Conservation (phyloP, 2,888 invertebrate species). For the Nemapogon koenigi region DNA sequence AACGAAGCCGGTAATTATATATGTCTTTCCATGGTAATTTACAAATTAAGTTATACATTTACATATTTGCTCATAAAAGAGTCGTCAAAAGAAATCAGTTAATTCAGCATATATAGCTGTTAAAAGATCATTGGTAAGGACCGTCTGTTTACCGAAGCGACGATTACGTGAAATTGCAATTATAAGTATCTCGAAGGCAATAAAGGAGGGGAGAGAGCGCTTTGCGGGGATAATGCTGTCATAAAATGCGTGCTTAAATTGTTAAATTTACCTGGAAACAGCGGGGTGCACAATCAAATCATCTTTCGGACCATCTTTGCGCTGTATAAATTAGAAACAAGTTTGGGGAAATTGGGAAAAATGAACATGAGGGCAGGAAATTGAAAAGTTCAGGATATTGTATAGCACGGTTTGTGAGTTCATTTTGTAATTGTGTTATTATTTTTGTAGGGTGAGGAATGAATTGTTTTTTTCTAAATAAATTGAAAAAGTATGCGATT, state of each 20-base stretch:
- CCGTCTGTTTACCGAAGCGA: constrained; percentile 25
- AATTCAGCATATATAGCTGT: too few relatives aligned
- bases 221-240: constrained; percentile 39
- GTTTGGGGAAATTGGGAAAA: constrained; percentile 47
- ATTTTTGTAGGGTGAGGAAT: too few relatives aligned
- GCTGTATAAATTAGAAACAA: constrained; percentile 49
- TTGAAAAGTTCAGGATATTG: constrained; percentile 37
- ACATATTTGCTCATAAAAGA: too few relatives aligned
- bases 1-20: too few relatives aligned
- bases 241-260: constrained; percentile 49
- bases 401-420: constrained; percentile 1
- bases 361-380: constrained; percentile 51
- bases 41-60: too few relatives aligned
- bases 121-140: constrained; percentile 17
- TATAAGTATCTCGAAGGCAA: constrained; percentile 34
- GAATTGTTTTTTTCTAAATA: too few relatives aligned
- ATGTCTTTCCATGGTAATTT: too few relatives aligned
- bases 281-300: constrained; percentile 51
- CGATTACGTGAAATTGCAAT: constrained; percentile 32
- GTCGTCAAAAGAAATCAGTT: too few relatives aligned
- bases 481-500: too few relatives aligned
- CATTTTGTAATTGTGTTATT: too few relatives aligned
- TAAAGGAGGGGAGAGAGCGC: constrained; percentile 28
- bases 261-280: constrained; percentile 50
- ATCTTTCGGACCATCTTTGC: constrained; percentile 45